Evolutionary conservation across 1,140 invertebrate species (phyloP), one percentile per base, ranked within the genome.

Genomic region (Andricus grossulariae): DNA sequence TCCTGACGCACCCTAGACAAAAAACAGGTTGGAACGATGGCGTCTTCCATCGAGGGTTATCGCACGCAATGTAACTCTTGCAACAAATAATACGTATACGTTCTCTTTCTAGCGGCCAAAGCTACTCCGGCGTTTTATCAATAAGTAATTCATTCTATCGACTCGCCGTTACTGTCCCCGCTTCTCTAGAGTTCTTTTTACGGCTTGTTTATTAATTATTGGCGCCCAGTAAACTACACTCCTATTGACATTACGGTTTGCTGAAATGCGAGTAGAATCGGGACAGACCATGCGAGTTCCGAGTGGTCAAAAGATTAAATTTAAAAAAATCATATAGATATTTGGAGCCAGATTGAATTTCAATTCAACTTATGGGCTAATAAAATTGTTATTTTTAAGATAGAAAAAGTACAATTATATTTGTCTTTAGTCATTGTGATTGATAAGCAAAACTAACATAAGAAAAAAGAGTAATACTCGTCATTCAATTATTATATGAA

Each of bases 11-110:
- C 54, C 54, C 54, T 21, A 21, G 54, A 55, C 54, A 19, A 75
- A 21, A 51, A 75, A 83, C 82, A 83, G 76, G 73, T 55, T 77
- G 52, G 74, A 82, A 76, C 73, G 85, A 84, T 86, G 86, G 85
- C 87, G 87, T 85, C 86, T 78, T 77, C 39, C 74, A 79, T 82
- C 77, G 78, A 50, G 84, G 87, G 87, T 88, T 88, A 88, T 88
- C 87, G 79, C 75, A 50, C 76, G 77, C 82, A 83, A 82, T 81
- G 83, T 86, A 83, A 82, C 75, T 83, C 78, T 82, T 82, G 74
- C 80, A 83, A 86, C 82, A 86, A 86, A 86, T 85, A 85, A 85
- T 80, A 71, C 72, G 71, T 72, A 75, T 78, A 55, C 72, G 74
- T 60, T 70, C 74, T 60, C 73, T 57, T 52, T 55, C 60, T 50